These are phyloP conservation scores for Caenorhabditis briggsae DNA, from an alignment of 1,140 invertebrate species.

Conservation along the genomic window DNA sequence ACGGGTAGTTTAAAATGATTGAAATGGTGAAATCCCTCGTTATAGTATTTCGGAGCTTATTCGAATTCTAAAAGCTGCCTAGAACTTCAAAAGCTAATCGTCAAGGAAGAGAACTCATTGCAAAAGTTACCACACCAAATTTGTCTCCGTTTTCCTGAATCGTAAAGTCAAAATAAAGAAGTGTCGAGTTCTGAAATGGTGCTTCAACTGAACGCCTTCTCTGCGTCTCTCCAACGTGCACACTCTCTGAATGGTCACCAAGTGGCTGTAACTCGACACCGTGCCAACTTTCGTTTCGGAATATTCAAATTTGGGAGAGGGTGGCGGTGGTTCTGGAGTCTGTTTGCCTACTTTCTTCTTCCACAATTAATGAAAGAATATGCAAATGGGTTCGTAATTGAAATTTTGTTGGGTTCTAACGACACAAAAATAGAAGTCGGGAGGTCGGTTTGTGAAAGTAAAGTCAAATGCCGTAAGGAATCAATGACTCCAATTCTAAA, in stretches of 20 bases:
- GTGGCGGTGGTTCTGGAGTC: background rate
- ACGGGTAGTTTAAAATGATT: no score
- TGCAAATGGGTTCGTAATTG: slow-evolving; percentile 31
- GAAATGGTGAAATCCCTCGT: no score
- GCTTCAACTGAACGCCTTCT: slow-evolving; percentile 29
- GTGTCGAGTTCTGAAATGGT: slow-evolving; percentile 50
- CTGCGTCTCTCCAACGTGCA: slow-evolving; percentile 11
- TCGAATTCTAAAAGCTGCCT: no score
- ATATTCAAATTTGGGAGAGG: slow-evolving; percentile 41
- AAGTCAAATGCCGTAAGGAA: background rate
- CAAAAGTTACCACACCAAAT: no score
- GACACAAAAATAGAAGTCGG: no score
- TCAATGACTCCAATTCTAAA: background rate
- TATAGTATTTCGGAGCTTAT: no score
- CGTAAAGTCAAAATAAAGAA: slow-evolving; percentile 53
- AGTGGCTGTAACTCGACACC: slow-evolving; percentile 47
- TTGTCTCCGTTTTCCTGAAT: background rate
- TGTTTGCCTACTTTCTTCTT: slow-evolving; percentile 12
- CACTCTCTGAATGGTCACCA: slow-evolving; percentile 34
- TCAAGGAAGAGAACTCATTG: no score
- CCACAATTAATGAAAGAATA: slow-evolving; percentile 33
- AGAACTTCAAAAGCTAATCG: no score
- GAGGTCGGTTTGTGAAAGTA: no score
- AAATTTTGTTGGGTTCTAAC: background rate
- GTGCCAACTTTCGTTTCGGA: slow-evolving; percentile 41